Base-by-base conservation (phyloP, 2,113 vertebrate species). In the Sardina pilchardus region DNA sequence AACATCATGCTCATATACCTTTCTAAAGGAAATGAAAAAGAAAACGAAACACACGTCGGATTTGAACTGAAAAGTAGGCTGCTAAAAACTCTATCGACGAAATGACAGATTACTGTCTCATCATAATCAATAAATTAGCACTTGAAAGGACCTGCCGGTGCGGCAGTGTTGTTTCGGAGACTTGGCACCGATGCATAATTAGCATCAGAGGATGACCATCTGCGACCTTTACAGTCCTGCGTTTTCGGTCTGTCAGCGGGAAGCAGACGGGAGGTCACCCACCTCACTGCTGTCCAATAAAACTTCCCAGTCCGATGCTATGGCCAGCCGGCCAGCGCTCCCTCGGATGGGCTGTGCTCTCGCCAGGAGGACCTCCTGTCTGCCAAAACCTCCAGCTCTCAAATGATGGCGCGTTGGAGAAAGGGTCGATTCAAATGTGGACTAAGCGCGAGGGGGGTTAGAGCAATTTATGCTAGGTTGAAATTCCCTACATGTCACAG, bases 261-360 rank as follows among this genome's bases (percentile, higher is more conserved):
- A 78, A 78, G 30, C 10, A 34, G 71, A 10, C 14, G 30, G 71
- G 71, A 78, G 30, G 71, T 78, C 71, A 36, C 14, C 71, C 71
- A 78, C 71, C 71, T 39, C 14, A 10, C 71, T 36, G 71, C 30
- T 17, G 67, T 75, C 67, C 71, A 78, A 78, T 78, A 78, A 78
- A 78, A 78, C 71, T 1, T 78, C 71, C 4, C 71, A 78, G 34
- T 78, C 71, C 36, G 71, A 36, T 71, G 34, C 26, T 34, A 39
- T 78, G 16, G 71, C 71, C 71, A 78, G 30, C 34, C 34, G 14
- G 12, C 34, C 16, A 34, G 71, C 2, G 30, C 34, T 12, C 30
- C 4, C 34, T 6, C 10, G 12, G 30, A 17, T 36, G 3, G 6
- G 12, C 14, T 36, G 30, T 78, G 71, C 71, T 17, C 71, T 78